A percentile compares a stretch with the other conserved stretches of the same genome.
phyloP scores from a whole-genome alignment of 2,888 invertebrate genomes.

The Esperia sulphurella region DNA sequence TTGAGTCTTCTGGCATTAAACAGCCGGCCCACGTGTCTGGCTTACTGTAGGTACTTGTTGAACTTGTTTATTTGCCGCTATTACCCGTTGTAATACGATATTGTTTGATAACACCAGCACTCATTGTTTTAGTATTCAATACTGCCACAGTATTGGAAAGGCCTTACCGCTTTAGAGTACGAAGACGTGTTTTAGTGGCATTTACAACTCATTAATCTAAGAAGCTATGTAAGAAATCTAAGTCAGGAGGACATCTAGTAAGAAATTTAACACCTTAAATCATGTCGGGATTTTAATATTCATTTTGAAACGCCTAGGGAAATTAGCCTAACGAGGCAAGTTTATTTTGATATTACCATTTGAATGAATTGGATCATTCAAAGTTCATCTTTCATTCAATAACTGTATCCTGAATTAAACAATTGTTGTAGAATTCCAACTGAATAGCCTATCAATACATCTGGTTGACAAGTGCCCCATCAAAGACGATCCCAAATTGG shows the following conservation, averaged over 20 bases:
- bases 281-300: no score
- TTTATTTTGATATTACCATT: no score
- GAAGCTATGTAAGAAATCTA: no score
- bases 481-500: conserved; percentile 32
- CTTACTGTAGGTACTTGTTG: conserved; percentile 35
- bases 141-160: no score
- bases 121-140: not conserved
- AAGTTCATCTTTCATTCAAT: not conserved
- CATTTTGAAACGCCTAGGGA: no score
- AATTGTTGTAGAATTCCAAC: conserved; percentile 14
- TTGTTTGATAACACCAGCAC: not conserved
- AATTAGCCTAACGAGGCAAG: no score
- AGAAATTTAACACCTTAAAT: no score
- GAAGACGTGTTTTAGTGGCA: no score
- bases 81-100: conserved; percentile 16
- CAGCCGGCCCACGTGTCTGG: conserved; percentile 40
- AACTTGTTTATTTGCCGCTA: conserved; percentile 42
- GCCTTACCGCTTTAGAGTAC: no score
- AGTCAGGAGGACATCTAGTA: no score
- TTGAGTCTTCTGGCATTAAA: conserved; percentile 33
- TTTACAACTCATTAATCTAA: no score
- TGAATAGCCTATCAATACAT: conserved; percentile 49
- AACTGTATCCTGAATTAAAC: conserved; percentile 3
- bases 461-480: conserved; percentile 27
- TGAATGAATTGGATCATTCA: not conserved